Evolutionary conservation across 2,113 vertebrate species (phyloP).

Genomic region (Leptosomus discolor): DNA sequence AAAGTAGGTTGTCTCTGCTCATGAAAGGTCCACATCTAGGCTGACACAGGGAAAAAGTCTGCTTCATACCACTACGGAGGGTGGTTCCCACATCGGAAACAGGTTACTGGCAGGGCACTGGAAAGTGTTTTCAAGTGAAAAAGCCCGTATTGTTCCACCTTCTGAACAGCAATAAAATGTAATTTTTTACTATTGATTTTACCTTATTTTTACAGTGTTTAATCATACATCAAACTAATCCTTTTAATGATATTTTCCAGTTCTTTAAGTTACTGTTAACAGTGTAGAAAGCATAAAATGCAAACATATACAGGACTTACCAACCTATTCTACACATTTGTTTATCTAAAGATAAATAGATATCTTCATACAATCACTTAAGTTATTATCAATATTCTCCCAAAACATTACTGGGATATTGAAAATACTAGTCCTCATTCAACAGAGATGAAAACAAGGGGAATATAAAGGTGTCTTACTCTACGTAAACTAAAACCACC

Average conservation of each 20-base stretch:
- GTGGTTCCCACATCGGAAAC: not conserved
- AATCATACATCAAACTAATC: not conserved
- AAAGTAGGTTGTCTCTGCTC: slow-evolving; percentile 54
- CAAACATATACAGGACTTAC: not conserved
- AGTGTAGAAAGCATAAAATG: not conserved
- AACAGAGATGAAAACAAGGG: not conserved
- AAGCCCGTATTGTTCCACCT: not conserved
- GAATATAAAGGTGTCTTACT: not conserved
- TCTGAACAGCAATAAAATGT: not conserved
- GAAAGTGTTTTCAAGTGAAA: slow-evolving; percentile 25
- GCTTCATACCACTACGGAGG: not conserved
- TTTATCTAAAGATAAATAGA: not conserved
- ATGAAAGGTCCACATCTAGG: slow-evolving; percentile 47
- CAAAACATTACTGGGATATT: not conserved
- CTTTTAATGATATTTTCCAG: not conserved
- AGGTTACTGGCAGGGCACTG: not conserved
- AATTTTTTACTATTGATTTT: not conserved
- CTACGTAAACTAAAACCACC: not conserved
- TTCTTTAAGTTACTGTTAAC: not conserved
- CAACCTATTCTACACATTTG: not conserved
- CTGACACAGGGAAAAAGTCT: not conserved
- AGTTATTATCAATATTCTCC: not conserved
- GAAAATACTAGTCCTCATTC: not conserved
- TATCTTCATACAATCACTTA: not conserved
- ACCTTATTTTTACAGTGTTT: not conserved